These are phyloP conservation scores for Sciurus niger DNA, from an alignment of 2,113 vertebrate species.

Conservation along the genomic window DNA sequence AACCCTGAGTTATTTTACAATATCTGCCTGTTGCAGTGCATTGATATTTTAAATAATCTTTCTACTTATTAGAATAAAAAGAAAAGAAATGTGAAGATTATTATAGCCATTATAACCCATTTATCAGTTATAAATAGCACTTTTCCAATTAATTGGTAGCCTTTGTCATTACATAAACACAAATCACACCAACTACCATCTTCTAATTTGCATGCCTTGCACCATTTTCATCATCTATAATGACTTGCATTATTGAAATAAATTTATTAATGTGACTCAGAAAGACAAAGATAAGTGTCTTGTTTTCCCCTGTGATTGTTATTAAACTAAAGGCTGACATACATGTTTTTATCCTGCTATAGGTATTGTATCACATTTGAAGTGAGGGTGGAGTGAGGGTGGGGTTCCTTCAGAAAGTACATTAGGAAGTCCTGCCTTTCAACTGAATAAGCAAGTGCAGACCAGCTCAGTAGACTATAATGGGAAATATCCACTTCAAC, in stretches of 20 bases:
- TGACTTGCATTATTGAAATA: conserved; percentile 79
- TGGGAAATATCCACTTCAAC: neutral
- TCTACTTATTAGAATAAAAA: conserved; percentile 54
- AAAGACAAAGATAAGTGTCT: conserved; percentile 82
- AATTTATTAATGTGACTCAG: conserved; percentile 78
- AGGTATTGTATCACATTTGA: conserved; percentile 53
- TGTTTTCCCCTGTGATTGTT: conserved; percentile 74
- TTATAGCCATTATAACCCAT: conserved; percentile 81
- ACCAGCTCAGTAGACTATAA: neutral
- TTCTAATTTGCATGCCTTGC: conserved; percentile 76
- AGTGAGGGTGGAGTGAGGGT: neutral
- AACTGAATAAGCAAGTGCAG: conserved; percentile 5
- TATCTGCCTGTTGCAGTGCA: conserved; percentile 64
- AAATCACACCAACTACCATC: conserved; percentile 77
- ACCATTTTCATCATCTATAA: conserved; percentile 78
- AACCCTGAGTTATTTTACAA: conserved; percentile 77
- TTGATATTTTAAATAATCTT: conserved; percentile 63
- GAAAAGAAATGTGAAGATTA: conserved; percentile 65
- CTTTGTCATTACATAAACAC: conserved; percentile 74
- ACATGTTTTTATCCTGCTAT: conserved; percentile 59
- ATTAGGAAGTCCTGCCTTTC: conserved; percentile 46
- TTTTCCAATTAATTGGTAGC: conserved; percentile 82
- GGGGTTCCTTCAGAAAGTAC: conserved; percentile 63
- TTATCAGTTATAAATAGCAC: conserved; percentile 85
- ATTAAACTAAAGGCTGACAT: conserved; percentile 75